Evolutionary conservation across 92 coral and sea anemone species (phyloP).

Genomic region (Montipora capitata): DNA sequence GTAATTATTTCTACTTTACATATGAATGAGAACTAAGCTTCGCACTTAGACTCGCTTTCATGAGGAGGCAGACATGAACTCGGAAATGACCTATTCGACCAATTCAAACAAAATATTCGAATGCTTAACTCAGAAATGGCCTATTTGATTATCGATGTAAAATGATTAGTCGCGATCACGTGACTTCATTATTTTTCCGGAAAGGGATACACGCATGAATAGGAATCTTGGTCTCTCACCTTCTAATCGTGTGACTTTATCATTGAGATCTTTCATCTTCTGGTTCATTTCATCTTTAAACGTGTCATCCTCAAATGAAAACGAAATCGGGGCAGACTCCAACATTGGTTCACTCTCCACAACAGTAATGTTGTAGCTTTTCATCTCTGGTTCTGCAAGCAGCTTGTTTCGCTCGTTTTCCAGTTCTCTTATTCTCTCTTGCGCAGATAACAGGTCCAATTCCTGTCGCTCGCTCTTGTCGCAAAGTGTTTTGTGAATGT

Average conservation of each 20-base stretch:
- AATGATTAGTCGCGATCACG: too few species aligned
- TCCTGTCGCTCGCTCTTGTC: slow-evolving; percentile 78
- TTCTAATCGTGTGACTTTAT: background rate
- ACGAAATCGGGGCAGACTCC: slow-evolving; percentile 15
- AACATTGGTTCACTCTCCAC: slow-evolving; percentile 28
- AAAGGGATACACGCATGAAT: background rate
- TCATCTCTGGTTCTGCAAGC: slow-evolving; percentile 64
- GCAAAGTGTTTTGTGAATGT: slow-evolving; percentile 63
- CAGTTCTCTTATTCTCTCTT: slow-evolving; percentile 48
- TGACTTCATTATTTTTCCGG: background rate
- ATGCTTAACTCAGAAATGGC: too few species aligned
- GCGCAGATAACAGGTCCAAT: slow-evolving; percentile 60
- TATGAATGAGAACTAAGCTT: too few species aligned
- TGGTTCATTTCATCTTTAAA: slow-evolving; percentile 21
- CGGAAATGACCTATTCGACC: too few species aligned
- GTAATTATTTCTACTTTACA: too few species aligned
- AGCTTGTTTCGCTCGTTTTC: slow-evolving; percentile 71
- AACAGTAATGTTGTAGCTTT: slow-evolving; percentile 68
- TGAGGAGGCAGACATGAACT: too few species aligned
- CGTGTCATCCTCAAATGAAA: slow-evolving; percentile 11
- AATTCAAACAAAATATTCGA: too few species aligned
- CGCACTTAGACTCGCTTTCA: too few species aligned
- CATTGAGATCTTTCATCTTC: slow-evolving; percentile 40
- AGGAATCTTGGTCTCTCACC: background rate
- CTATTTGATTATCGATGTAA: too few species aligned